phyloP scores from a whole-genome alignment of 2,113 vertebrate genomes.

The Psittacara wagleri region DNA sequence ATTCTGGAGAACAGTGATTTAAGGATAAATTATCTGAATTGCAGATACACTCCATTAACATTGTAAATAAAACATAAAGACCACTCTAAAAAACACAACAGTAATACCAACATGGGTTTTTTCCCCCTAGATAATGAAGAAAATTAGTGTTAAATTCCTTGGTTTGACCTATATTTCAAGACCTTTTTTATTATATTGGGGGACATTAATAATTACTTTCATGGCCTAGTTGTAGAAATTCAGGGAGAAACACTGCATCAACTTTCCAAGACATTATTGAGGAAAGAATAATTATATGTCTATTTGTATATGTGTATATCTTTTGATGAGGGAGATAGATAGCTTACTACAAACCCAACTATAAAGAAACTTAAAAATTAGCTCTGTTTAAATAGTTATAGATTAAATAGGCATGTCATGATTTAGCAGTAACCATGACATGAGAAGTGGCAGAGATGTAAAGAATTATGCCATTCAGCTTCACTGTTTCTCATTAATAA shows the following conservation, averaged over 20 bases:
- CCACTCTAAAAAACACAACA: slow-evolving; percentile 23
- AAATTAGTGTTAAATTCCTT: not conserved
- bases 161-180: not conserved
- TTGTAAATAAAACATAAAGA: slow-evolving; percentile 82
- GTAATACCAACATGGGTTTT: not conserved
- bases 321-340: not conserved
- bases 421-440: not conserved
- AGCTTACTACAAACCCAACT: not conserved
- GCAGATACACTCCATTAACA: slow-evolving; percentile 77
- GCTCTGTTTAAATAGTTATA: not conserved
- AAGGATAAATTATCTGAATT: slow-evolving; percentile 78
- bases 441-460: not conserved
- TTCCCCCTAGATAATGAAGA: not conserved
- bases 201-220: not conserved
- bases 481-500: not conserved
- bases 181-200: not conserved
- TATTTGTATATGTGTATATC: not conserved
- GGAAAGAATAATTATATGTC: slow-evolving; percentile 4
- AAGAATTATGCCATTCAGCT: not conserved
- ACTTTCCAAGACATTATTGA: not conserved
- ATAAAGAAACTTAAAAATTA: not conserved
- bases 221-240: not conserved
- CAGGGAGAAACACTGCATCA: not conserved
- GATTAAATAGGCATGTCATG: not conserved
- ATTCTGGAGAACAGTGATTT: slow-evolving; percentile 72